phyloP scores from a whole-genome alignment of 2,888 invertebrate species.

The Oscheius onirici region DNA sequence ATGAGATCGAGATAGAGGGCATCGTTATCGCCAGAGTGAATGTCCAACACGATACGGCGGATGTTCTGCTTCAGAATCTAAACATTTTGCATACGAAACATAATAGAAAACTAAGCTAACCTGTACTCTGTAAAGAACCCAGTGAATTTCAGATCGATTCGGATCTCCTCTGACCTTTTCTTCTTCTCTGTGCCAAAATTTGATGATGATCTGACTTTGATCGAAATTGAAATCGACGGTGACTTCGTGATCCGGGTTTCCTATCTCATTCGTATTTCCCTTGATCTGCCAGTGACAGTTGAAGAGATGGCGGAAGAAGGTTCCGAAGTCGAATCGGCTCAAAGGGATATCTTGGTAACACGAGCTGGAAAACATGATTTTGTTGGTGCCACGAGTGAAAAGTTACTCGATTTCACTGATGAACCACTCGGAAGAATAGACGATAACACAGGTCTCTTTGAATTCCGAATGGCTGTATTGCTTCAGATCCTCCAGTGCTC shows the following conservation, averaged over 20 bases:
- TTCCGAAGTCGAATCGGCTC: background rate
- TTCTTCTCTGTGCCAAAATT: background rate
- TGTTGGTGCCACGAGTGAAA: background rate
- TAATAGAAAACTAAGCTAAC: background rate
- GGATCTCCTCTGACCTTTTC: background rate
- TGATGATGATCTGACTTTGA: slow-evolving; percentile 4
- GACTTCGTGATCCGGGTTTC: background rate
- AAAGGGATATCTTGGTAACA: background rate
- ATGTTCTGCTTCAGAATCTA: slow-evolving; percentile 22
- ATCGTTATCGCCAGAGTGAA: background rate
- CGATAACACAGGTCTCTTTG: background rate
- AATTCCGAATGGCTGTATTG: too few species aligned
- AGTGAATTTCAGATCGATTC: background rate
- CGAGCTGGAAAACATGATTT: slow-evolving; percentile 5
- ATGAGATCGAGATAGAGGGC: slow-evolving; percentile 1
- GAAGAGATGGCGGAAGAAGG: background rate
- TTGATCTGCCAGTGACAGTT: slow-evolving; percentile 13
- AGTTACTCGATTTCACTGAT: slow-evolving; percentile 7
- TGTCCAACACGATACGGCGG: background rate
- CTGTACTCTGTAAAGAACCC: slow-evolving; percentile 17
- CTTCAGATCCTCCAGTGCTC: too few species aligned
- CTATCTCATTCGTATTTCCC: too few species aligned
- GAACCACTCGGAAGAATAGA: background rate
- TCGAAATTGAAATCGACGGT: slow-evolving; percentile 12
- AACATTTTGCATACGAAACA: background rate